Evolutionary conservation across 2,113 vertebrate species (phyloP), one percentile per base, ranked within the genome.

Genomic region (Tapirus terrestris): DNA sequence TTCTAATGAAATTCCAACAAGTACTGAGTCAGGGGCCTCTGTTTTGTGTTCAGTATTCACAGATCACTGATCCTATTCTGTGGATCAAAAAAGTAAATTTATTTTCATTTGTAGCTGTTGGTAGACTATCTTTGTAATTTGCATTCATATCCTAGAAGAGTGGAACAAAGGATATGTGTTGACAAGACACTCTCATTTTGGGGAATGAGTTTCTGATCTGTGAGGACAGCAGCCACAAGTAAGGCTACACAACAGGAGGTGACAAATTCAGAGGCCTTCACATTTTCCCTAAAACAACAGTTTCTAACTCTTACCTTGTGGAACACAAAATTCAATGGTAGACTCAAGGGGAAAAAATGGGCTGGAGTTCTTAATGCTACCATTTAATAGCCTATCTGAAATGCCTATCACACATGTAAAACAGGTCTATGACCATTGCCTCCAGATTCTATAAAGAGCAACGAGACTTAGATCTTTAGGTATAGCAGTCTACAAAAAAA

Each of bases 251-350:
- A 39, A 18, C 2, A 60, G 43, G 11, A 48, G 8, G 33, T 18
- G 27, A 91, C 48, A 86, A 36, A 60, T 51, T 75, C 18, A 43
- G 63, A 89, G 45, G 51, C 10, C 43, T 17, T 58, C 36, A 25
- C 7, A 36, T 72, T 80, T 95, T 53, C 76, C 80, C 58, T 85
- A 29, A 83, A 84, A 84, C 13, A 85, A 43, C 7, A 73, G 75
- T 65, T 83, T 67, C 45, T 65, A 88, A 79, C n/a, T 79, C 73
- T 75, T 84, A 84, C 43, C 29, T 53, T 63, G n/a, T 63, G 10
- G 72, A 91, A 68, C 16, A 81, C 39, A 93, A 90, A 79, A 95
- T 67, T 90, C 68, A 97, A 2, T 21, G 13, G 70, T 82, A 83
- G 14, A 63, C 48, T 65, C 12, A 83, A 77, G 33, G 27, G 53